Base-by-base conservation (phyloP, 1,140 invertebrate species). In the Uloborus diversus region DNA sequence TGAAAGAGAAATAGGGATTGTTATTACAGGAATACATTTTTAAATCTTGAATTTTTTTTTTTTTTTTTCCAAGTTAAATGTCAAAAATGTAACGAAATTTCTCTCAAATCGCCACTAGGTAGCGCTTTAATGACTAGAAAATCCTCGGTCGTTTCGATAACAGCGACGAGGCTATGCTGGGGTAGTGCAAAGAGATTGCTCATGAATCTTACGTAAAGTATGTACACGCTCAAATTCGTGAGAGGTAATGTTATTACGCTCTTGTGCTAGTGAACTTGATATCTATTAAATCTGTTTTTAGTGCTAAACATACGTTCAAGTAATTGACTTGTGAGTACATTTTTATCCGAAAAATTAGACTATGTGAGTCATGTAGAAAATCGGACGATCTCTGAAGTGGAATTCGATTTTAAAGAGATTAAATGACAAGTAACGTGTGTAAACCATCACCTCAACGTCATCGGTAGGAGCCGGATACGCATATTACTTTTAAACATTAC, bases 191-290 rank as follows among this genome's bases (percentile, higher is more conserved):
- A 65, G 35, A 5, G 30, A 65, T 53, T 65, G 59, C 42, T 49
- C 64, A 76, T 76, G 62, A 65, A 56, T 65, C 56, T 62, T 56
- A 42, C 20, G n/a, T 64, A 56, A 76, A 76, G 73, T 65, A 76
- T 76, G 73, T 62, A 65, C 59, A 65, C 65, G 47, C 73, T 53
- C 27, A 27, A 20, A n/a, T 25, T 25, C 33, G 30, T 17, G 32
- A 32, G 28, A 37, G 73, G 47, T 28, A 51, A 32, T 51, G 23
- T 28, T 62, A 42, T 53, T 53, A 64, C 20, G 73, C 65, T 28
- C 61, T 71, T 76, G 30, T 53, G 59, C 17, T 35, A 64, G 42
- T 37, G 73, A 49, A 76, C 61, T 51, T 14, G n/a, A 53, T 75
- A 65, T 59, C 49, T 28, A 5, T 30, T 51, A 53, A 49, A 76